Percentiles rank a stretch among this genome's conserved stretches.
These are phyloP conservation scores for Dicrostonyx torquatus DNA, from an alignment of 2,797 vertebrate species.

Conservation along the genomic window DNA sequence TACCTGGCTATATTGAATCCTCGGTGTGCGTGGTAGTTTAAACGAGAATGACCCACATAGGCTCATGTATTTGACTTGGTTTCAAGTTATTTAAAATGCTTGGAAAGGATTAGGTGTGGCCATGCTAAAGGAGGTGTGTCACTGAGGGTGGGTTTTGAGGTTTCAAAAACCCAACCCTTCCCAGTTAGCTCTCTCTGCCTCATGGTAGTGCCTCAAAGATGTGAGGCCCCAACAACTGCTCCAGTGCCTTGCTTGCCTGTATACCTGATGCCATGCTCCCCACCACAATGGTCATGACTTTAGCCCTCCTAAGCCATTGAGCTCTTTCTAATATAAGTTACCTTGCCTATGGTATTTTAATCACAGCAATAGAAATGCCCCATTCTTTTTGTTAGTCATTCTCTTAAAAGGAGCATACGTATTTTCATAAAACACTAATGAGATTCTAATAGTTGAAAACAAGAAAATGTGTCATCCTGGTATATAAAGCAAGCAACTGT, in stretches of 20 bases:
- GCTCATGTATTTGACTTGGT: background rate
- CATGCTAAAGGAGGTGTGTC: background rate
- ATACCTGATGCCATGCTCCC: background rate
- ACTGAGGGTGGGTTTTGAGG: background rate
- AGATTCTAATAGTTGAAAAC: background rate
- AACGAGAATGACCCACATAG: background rate
- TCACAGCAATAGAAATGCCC: background rate
- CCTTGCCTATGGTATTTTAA: background rate
- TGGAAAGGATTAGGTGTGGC: background rate
- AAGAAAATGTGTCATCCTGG: background rate
- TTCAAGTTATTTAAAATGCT: background rate
- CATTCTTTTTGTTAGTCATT: background rate
- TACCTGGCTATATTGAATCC: background rate
- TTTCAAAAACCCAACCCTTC: background rate
- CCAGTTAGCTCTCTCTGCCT: background rate
- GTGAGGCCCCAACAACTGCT: background rate
- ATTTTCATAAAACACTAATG: background rate
- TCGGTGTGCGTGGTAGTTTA: background rate
- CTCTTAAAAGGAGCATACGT: background rate
- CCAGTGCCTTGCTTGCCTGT: background rate
- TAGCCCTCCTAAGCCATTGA: background rate
- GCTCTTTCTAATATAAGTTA: background rate
- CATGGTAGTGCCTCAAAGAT: background rate
- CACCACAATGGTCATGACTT: background rate
- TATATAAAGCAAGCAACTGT: background rate